phyloP scores from a whole-genome alignment of 1,140 invertebrate species.

The Limonius californicus region DNA sequence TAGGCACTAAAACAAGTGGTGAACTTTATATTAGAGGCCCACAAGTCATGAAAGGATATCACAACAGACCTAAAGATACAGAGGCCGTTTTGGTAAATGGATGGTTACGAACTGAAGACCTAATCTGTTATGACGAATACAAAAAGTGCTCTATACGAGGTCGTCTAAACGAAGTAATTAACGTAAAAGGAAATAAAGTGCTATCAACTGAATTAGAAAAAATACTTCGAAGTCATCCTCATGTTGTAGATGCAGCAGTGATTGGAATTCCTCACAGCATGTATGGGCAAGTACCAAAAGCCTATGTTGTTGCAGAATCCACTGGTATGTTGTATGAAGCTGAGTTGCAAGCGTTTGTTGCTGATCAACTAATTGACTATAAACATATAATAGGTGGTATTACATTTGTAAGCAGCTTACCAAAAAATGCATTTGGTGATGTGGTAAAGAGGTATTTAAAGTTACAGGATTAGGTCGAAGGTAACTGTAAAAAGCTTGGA shows the following conservation, averaged over 20 bases:
- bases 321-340: slow-evolving; percentile 39
- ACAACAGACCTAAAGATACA: slow-evolving; percentile 66
- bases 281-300: slow-evolving; percentile 72
- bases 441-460: slow-evolving; percentile 57
- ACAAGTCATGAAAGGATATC: slow-evolving; percentile 72
- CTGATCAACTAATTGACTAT: slow-evolving; percentile 44
- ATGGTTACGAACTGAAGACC: slow-evolving; percentile 76
- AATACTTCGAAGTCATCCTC: slow-evolving; percentile 69
- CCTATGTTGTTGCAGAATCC: slow-evolving; percentile 58
- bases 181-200: slow-evolving; percentile 80
- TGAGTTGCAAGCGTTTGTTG: slow-evolving; percentile 48
- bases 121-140: slow-evolving; percentile 64
- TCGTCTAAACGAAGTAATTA: slow-evolving; percentile 80
- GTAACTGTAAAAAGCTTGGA: background rate
- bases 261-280: slow-evolving; percentile 71
- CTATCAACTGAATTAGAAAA: slow-evolving; percentile 85
- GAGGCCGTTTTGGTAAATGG: slow-evolving; percentile 61
- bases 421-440: slow-evolving; percentile 65
- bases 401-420: slow-evolving; percentile 54
- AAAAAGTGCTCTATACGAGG: slow-evolving; percentile 67
- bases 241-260: slow-evolving; percentile 76
- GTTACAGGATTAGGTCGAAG: background rate
- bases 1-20: slow-evolving; percentile 53
- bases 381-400: slow-evolving; percentile 53
- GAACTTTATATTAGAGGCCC: slow-evolving; percentile 65